Base-by-base conservation (phyloP, 2,113 vertebrate species). In the Regulus satrapa region DNA sequence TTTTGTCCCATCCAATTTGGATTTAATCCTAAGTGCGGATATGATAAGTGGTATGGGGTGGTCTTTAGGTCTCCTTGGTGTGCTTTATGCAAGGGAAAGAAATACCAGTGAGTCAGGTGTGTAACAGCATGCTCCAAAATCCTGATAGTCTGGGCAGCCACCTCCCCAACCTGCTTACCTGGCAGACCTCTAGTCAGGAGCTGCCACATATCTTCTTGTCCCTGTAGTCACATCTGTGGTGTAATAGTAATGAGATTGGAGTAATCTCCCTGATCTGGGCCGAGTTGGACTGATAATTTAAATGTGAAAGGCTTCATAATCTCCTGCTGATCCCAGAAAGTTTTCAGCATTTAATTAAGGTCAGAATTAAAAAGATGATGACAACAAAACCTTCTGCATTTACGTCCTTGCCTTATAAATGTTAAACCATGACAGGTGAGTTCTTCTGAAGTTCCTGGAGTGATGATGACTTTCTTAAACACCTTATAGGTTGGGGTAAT, bases 301-400 rank as follows among this genome's bases (percentile, higher is more conserved):
- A 93, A 90, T 93, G 93, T 92, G 82, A 85, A 95, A 96, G 82
- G 82, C 82, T 95, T 90, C 75, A 59, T 95, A 94, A 92, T 95
- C 93, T 93, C 43, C 68, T 90, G 8, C 72, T 77, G 78, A 96
- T 89, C 85, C 78, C 79, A 63, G 82, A 90, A 96, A 95, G 63
- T 97, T 97, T 89, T 41, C 56, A 61, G 75, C 92, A 67, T 92
- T 93, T 95, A 77, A 79, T 95, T 96, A 93, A 96, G 88, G 90
- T 92, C 63, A 86, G 76, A 86, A 86, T 88, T 54, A 76, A 94
- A 87, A 85, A 66, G 56, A 77, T 8, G 21, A 63, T 9, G 20
- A 62, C 67, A 92, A 90, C 55, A 80, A 88, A 94, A 83, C 91
- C 92, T 82, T 69, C 85, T 67, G 8, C 78, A 40, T 85, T 79